phyloP scores from a whole-genome alignment of 2,888 invertebrate species.

The Euplagia quadripunctaria region DNA sequence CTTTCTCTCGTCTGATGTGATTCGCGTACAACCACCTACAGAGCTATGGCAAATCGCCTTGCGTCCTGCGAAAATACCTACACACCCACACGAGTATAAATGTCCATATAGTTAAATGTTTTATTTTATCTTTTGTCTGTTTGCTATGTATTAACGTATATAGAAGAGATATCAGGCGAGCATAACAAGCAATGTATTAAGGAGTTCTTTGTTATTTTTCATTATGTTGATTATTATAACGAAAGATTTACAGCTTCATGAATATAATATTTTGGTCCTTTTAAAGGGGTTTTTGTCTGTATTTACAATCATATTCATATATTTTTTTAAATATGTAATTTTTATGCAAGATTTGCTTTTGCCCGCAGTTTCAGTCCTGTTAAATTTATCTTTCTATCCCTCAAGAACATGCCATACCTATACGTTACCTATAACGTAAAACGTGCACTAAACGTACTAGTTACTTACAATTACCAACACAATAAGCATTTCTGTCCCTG shows the following conservation, averaged over 20 bases:
- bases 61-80: conserved; percentile 67
- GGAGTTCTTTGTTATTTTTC: conserved; percentile 45
- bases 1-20: conserved; percentile 83
- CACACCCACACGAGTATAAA: conserved; percentile 46
- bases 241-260: background rate
- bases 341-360: too few relatives aligned
- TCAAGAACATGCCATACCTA: too few relatives aligned
- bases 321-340: too few relatives aligned
- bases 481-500: background rate
- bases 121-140: conserved; percentile 47
- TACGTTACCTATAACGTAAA: too few relatives aligned
- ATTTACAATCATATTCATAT: too few relatives aligned
- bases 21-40: conserved; percentile 78
- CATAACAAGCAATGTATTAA: conserved; percentile 48
- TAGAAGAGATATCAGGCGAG: conserved; percentile 58
- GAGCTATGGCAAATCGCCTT: conserved; percentile 69
- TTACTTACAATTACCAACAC: too few relatives aligned
- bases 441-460: too few relatives aligned
- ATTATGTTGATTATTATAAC: background rate
- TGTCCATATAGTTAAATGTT: conserved; percentile 33
- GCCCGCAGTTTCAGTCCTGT: too few relatives aligned
- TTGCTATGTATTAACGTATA: conserved; percentile 37
- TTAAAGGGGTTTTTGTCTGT: background rate
- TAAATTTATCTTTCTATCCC: too few relatives aligned
- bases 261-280: background rate